Base-by-base conservation (phyloP, 2,113 vertebrate genomes). In the Corvus moneduloides region DNA sequence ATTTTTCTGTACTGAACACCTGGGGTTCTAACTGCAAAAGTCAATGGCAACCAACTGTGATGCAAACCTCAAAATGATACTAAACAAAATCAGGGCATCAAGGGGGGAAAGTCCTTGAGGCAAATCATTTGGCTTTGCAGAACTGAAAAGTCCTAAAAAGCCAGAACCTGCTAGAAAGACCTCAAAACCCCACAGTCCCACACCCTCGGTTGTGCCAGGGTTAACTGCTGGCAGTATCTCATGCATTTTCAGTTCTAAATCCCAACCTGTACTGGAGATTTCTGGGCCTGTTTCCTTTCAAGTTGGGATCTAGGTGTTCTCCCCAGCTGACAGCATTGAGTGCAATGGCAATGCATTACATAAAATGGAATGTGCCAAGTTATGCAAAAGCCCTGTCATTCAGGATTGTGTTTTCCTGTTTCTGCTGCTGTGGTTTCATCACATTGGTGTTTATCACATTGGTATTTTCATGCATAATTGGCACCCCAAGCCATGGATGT, bases 391-490 rank as follows among this genome's bases (percentile, higher is more conserved):
- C 83, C n/a, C 16, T 89, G 82, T 84, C 79, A 90, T 85, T 95
- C 76, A 78, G 52, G 51, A 61, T 44, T 83, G 19, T 71, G 64
- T 88, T 93, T 96, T 93, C 69, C n/a, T 72, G 33, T 86, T 96
- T 88, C 72, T 95, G 63, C 56, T 90, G 22, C 87, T 81, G 27
- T 90, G 55, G 55, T 90, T 96, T 93, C 87, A 85, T 90, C 79
- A 86, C 67, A 56, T 33, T 62, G 30, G 14, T 90, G 35, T 86
- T 97, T 93, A 82, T 82, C 69, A 68, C 5, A 0, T n/a, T 58
- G 51, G 24, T 77, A 55, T 84, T 96, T 92, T 92, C 80, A 56
- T 89, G 88, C 80, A 84, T 90, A 95, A 96, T 86, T 95, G 79
- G 37, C 90, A 87, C 59, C 12, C 55, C 8, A 32, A 94, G 74